Evolutionary conservation across 2,888 invertebrate genomes (phyloP).

Genomic region (Loripinus fragilis): DNA sequence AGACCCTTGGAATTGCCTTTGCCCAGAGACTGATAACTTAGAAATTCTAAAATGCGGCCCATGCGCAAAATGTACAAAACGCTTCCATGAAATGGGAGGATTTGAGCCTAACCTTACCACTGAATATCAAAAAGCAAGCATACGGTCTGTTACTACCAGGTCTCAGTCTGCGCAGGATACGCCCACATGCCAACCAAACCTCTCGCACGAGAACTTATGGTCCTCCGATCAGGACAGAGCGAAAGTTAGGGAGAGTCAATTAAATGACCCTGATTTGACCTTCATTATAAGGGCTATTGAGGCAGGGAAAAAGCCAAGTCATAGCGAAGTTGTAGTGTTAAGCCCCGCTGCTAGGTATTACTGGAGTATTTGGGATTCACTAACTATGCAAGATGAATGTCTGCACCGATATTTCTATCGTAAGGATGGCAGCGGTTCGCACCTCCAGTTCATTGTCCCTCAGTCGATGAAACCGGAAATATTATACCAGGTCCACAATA

Average conservation of each 20-base stretch:
- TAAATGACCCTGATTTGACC: neutral
- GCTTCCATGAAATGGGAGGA: too few relatives aligned
- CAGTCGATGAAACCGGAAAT: slow-evolving; percentile 5
- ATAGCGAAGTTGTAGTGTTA: neutral
- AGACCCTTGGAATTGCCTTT: slow-evolving; percentile 45
- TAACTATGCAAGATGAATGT: neutral
- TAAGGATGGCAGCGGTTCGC: neutral
- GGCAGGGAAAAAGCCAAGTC: neutral
- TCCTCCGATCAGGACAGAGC: neutral
- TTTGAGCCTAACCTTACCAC: too few relatives aligned
- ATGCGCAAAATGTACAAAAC: slow-evolving; percentile 36
- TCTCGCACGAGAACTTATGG: neutral
- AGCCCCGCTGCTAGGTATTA: neutral
- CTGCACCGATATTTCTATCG: neutral
- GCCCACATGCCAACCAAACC: neutral
- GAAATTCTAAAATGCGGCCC: slow-evolving; percentile 37
- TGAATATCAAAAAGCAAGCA: too few relatives aligned
- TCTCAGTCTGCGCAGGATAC: too few relatives aligned
- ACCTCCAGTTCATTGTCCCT: neutral
- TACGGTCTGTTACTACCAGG: too few relatives aligned
- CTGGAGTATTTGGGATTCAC: neutral
- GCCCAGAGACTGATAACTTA: slow-evolving; percentile 25
- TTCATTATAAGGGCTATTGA: neutral
- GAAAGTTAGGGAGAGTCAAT: too few relatives aligned
- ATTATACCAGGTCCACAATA: slow-evolving; percentile 20